Conservation (phyloP, 2,113 vertebrate species). For the Madoqua kirkii region DNA sequence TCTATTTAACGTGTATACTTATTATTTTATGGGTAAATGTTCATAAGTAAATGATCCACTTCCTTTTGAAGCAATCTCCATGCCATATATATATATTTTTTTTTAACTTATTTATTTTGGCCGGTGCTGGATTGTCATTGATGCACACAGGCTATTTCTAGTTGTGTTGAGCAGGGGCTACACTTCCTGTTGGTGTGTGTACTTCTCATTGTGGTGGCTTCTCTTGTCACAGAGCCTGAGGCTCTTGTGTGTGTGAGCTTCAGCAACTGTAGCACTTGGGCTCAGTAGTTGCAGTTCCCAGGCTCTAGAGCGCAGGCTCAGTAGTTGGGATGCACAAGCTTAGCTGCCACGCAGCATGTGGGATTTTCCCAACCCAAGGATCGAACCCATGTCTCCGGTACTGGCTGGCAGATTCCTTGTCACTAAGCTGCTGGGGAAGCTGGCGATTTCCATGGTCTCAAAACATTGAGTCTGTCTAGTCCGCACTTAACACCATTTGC, state of each 20-base stretch:
- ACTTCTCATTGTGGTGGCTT: background rate
- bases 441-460: background rate
- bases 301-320: background rate
- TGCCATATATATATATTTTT: background rate
- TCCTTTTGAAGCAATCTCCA: background rate
- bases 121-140: background rate
- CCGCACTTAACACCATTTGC: background rate
- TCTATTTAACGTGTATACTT: background rate
- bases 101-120: background rate
- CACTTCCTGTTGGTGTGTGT: background rate
- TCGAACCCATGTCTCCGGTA: background rate
- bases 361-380: background rate
- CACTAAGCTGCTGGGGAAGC: background rate
- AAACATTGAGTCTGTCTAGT: background rate
- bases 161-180: background rate
- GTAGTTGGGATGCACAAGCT: background rate
- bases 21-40: background rate
- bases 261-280: background rate
- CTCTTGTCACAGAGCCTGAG: background rate
- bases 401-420: background rate
- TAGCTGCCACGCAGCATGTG: background rate
- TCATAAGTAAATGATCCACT: background rate
- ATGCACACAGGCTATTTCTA: background rate
- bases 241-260: background rate
- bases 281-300: background rate